Percentiles rank a stretch among this genome's conserved stretches.
phyloP scores from a whole-genome alignment of 2,888 invertebrate species.

The Caenorhabditis macrosperma region DNA sequence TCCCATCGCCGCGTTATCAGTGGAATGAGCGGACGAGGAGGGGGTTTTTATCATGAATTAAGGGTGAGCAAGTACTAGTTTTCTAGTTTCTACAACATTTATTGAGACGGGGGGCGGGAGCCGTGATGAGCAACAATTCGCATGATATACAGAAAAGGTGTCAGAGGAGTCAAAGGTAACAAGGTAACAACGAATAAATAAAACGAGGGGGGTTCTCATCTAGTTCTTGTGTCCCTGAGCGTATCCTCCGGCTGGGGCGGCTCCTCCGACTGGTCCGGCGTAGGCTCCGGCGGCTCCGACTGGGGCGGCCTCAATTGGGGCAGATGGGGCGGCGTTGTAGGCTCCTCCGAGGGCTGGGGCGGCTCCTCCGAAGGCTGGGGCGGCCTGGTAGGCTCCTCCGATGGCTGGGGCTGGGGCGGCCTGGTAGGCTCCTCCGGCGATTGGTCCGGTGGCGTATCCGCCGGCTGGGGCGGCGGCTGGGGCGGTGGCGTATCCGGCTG shows the following conservation, averaged over 20 bases:
- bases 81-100: neutral
- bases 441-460: constrained; percentile 34
- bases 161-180: neutral
- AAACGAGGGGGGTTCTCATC: constrained; percentile 23
- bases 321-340: constrained; percentile 27
- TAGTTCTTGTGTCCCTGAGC: constrained; percentile 47
- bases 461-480: constrained; percentile 46
- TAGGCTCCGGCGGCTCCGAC: constrained; percentile 27
- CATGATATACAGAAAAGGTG: constrained; percentile 36
- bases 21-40: too few relatives aligned
- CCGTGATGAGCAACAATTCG: constrained; percentile 21
- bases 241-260: constrained; percentile 51
- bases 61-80: too few relatives aligned
- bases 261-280: constrained; percentile 41
- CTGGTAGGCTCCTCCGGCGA: constrained; percentile 50
- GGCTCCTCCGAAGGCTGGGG: constrained; percentile 40
- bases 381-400: constrained; percentile 15
- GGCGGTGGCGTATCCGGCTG: constrained; percentile 57
- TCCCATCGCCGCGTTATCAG: too few relatives aligned
- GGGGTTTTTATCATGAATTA: too few relatives aligned
- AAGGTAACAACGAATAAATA: constrained; percentile 51
- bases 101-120: neutral
- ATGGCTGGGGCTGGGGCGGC: constrained; percentile 48
- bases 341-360: constrained; percentile 35
- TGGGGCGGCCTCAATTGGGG: constrained; percentile 46